Percentiles rank a stretch among this genome's conserved stretches.
Evolutionary conservation across 2,888 invertebrate species (phyloP).

Genomic region (Cheilosia variabilis): DNA sequence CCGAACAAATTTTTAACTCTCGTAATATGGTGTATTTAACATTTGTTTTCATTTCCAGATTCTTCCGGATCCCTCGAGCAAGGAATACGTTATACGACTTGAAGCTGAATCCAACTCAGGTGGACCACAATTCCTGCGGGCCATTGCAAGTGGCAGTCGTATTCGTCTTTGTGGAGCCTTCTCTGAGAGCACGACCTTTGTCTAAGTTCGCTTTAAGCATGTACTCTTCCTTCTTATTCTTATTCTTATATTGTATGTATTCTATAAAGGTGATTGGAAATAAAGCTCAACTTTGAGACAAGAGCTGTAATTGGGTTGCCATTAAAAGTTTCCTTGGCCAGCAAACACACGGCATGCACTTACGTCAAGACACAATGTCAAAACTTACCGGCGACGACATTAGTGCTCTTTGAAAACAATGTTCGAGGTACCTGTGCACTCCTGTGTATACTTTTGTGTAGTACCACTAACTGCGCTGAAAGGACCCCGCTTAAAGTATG

Average conservation of each 20-base stretch:
- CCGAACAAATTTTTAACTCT: too few relatives aligned
- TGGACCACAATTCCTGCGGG: conserved; percentile 84
- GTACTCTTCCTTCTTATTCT: conserved; percentile 8
- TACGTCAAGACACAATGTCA: conserved; percentile 10
- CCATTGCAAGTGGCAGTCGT: conserved; percentile 87
- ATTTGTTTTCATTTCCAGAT: conserved; percentile 54
- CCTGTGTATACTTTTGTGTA: conserved; percentile 11
- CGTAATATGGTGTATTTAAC: neutral
- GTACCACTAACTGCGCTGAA: conserved; percentile 27
- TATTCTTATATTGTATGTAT: conserved; percentile 13
- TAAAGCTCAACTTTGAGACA: conserved; percentile 64
- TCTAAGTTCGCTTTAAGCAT: conserved; percentile 73
- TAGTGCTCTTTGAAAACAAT: conserved; percentile 38
- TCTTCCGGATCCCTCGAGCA: conserved; percentile 78
- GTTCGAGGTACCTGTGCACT: conserved; percentile 22
- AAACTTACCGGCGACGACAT: conserved; percentile 16
- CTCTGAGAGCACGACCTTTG: conserved; percentile 89
- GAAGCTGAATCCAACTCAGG: conserved; percentile 81
- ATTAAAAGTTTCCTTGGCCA: conserved; percentile 55
- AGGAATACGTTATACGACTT: conserved; percentile 85
- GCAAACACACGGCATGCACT: conserved; percentile 16
- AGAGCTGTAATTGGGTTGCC: conserved; percentile 42
- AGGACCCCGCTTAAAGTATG: conserved; percentile 35
- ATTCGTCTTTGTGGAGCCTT: conserved; percentile 92
- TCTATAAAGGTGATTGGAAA: conserved; percentile 66